Evolutionary conservation across 2,113 vertebrate species (phyloP), one percentile per base, ranked within the genome.

Genomic region (Cygnus atratus): DNA sequence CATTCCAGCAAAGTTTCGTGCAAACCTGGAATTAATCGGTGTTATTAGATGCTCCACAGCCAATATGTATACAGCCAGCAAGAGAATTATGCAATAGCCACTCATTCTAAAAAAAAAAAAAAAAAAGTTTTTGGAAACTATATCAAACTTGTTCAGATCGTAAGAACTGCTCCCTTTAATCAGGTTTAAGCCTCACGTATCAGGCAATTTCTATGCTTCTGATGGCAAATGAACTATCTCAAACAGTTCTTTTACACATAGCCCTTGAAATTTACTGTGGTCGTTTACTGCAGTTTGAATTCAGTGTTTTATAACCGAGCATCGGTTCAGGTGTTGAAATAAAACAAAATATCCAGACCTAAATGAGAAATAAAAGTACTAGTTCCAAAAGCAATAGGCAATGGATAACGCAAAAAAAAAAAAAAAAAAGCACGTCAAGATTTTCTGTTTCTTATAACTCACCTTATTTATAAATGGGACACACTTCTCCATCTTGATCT

Each of bases 131-230:
- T 52, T 52, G 24, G 50, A 52, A 52, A 25, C 59, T 21, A 0
- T 8, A 2, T 9, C 26, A 4, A 11, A 13, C 4, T 21, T 2
- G 11, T 2, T 61, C 15, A 8, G 16, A 5, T 2, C 3, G 9
- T 0, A 3, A 41, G 25, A 48, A 13, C 18, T 1, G 1, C 17
- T 11, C 28, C 17, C 13, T 22, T 14, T 6, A 62, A 5, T 1
- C n/a, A 6, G 31, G 13, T 19, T 28, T 21, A 11, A 66, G 6
- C 12, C 29, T 44, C 57, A 7, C 0, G 0, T 5, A 31, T 11
- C 24, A 2, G 11, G 31, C 29, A 29, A 3, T 16, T 37, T 46
- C 35, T 14, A n/a, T 33, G 11, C 19, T 67, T 28, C 41, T 41
- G 16, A 29, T 5, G 31, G 31, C 43, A 54, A 13, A 4, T 3